Conservation (phyloP, 2,113 vertebrate genomes). For the Melanocharis versteri region DNA sequence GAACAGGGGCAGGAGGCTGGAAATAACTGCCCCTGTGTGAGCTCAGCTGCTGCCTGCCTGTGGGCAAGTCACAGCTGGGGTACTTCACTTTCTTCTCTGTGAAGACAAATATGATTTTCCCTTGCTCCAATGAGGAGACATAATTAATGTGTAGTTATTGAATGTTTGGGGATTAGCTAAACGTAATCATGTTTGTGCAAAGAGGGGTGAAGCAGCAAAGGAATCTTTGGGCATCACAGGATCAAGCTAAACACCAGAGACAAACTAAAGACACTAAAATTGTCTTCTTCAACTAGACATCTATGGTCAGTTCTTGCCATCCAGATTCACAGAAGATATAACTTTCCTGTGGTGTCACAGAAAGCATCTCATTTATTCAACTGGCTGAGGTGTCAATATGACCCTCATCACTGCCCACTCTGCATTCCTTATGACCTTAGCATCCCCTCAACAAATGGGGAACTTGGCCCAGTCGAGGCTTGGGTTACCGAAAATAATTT, state of each 20-base stretch:
- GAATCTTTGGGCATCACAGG: neutral
- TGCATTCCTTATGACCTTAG: neutral
- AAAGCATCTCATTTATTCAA: neutral
- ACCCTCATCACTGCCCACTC: neutral
- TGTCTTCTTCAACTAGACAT: neutral
- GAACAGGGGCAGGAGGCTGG: neutral
- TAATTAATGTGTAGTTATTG: neutral
- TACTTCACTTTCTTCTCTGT: neutral
- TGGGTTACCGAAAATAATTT: neutral
- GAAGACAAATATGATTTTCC: neutral
- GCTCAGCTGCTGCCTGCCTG: neutral
- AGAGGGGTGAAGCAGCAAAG: neutral
- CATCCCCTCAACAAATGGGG: neutral
- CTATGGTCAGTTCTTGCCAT: neutral
- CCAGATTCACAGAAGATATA: neutral
- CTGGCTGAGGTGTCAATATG: neutral
- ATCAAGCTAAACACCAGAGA: neutral
- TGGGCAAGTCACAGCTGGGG: neutral
- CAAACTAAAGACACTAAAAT: neutral
- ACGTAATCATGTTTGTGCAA: neutral
- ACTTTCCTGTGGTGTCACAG: neutral
- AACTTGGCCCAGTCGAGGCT: neutral
- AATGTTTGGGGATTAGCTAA: neutral
- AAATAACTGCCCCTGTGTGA: neutral
- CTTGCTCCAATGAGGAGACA: neutral